Base-by-base conservation (phyloP, 1,140 invertebrate species). In the Aphelinus atriplicis region DNA sequence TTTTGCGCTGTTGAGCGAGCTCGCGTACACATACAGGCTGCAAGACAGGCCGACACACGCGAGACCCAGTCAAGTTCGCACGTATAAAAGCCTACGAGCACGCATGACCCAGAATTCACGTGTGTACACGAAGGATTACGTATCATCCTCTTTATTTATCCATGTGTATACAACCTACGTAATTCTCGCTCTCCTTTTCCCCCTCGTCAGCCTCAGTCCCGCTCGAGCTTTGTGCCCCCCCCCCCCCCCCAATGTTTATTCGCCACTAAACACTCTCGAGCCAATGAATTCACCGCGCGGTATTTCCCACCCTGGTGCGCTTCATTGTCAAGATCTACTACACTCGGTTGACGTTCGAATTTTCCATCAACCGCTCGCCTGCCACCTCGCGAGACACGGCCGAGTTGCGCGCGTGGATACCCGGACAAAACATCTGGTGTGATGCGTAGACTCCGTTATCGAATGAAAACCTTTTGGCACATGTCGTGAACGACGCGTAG, bases 211-310 rank as follows among this genome's bases (percentile, higher is more conserved):
- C 26, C 26, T 26, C 26, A 64, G 55, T 47, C 45, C 42, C 9
- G 9, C 42, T 48, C 3, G 62, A 7, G 10, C 1, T 50, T 7
- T 42, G 3, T 3, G 51, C 58, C 26, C 57, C 47, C n/a, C 1
- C 60, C 50, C 5, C 50, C 7, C 50, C 4, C 58, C 50, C 5
- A 62, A 72, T 72, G 62, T 72, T 64, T 72, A 72, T 72, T 72
- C 48, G 70, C 53, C 61, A 55, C 57, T 72, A 56, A 72, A 64
- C 62, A 72, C 53, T 55, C 60, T 50, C 58, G 6, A 9, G 62
- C 48, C 26, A 26, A 26, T 26, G 26, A 0, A 26, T 26, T 50
- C 26, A 42, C 57, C 7, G 51, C 47, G 46, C 67, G 47, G 69
- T 63, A 70, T 70, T 70, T 61, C 9, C 68, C 48, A 42, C 7